Conservation (phyloP, 2,113 vertebrate species). For the Aegotheles bennettii region DNA sequence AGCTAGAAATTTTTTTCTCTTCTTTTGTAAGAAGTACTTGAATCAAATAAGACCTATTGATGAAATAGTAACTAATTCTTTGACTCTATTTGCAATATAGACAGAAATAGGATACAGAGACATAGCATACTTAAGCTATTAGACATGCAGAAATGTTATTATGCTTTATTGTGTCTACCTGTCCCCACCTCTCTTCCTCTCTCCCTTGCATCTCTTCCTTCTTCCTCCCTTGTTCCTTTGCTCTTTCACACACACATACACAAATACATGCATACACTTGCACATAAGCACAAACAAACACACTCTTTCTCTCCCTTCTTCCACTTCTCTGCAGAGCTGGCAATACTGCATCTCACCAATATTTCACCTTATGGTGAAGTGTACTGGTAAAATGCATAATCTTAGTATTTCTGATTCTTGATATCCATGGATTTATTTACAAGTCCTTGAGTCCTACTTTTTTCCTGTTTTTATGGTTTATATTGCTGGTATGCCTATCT, state of each 20-base stretch:
- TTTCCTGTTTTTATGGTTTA: slow-evolving; percentile 66
- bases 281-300: not conserved
- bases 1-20: not conserved
- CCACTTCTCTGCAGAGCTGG: slow-evolving; percentile 54
- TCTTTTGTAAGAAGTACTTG: not conserved
- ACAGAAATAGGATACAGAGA: slow-evolving; percentile 35
- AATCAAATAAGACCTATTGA: slow-evolving; percentile 65
- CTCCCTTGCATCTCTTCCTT: not conserved
- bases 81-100: slow-evolving; percentile 62
- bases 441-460: slow-evolving; percentile 67
- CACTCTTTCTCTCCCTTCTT: not conserved
- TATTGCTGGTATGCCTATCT: slow-evolving; percentile 66
- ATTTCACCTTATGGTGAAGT: slow-evolving; percentile 69
- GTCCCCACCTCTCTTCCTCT: slow-evolving; percentile 6
- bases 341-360: slow-evolving; percentile 80
- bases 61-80: slow-evolving; percentile 70
- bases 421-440: slow-evolving; percentile 76
- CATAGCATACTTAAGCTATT: slow-evolving; percentile 79
- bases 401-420: slow-evolving; percentile 70
- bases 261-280: not conserved
- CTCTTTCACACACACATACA: not conserved
- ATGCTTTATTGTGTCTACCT: slow-evolving; percentile 90
- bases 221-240: not conserved
- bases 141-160: slow-evolving; percentile 96
- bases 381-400: slow-evolving; percentile 69